Evolutionary conservation across 2,888 invertebrate species (phyloP).

Genomic region (Hemistola chrysoprasaria): DNA sequence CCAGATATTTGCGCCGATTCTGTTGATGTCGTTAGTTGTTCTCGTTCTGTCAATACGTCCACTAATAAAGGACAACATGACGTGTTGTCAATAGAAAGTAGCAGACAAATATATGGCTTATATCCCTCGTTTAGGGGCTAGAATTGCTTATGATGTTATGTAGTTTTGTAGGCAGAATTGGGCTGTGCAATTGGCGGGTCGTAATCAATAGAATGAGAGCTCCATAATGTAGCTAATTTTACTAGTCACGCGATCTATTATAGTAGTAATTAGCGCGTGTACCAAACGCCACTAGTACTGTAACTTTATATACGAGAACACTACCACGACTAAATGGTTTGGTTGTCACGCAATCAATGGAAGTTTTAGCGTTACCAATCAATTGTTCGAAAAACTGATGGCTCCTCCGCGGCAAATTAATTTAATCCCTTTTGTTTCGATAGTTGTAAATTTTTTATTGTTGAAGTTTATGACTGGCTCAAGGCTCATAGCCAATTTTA

Average conservation of each 20-base stretch:
- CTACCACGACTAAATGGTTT: constrained; percentile 9
- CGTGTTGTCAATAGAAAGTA: constrained; percentile 31
- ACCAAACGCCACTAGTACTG: constrained; percentile 15
- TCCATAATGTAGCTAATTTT: constrained; percentile 54
- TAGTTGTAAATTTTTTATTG: constrained; percentile 57
- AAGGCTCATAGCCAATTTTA: constrained; percentile 50
- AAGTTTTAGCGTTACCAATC: constrained; percentile 18
- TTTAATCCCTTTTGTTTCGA: constrained; percentile 49
- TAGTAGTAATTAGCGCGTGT: constrained; percentile 38
- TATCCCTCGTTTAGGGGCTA: constrained; percentile 31
- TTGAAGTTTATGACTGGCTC: constrained; percentile 48
- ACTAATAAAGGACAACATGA: constrained; percentile 60
- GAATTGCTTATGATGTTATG: constrained; percentile 27
- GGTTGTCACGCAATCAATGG: constrained; percentile 9
- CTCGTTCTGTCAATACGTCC: constrained; percentile 70
- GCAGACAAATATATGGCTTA: constrained; percentile 40
- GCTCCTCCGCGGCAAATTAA: constrained; percentile 41
- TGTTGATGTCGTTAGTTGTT: constrained; percentile 67
- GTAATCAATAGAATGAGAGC: constrained; percentile 47
- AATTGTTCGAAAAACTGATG: constrained; percentile 35
- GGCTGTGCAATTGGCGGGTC: constrained; percentile 42
- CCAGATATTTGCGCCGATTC: constrained; percentile 69
- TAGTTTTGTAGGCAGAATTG: constrained; percentile 41
- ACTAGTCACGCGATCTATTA: constrained; percentile 46
- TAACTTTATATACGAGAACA: constrained; percentile 13